Evolutionary conservation across 2,888 invertebrate species (phyloP).

Genomic region (Catonia carolina): DNA sequence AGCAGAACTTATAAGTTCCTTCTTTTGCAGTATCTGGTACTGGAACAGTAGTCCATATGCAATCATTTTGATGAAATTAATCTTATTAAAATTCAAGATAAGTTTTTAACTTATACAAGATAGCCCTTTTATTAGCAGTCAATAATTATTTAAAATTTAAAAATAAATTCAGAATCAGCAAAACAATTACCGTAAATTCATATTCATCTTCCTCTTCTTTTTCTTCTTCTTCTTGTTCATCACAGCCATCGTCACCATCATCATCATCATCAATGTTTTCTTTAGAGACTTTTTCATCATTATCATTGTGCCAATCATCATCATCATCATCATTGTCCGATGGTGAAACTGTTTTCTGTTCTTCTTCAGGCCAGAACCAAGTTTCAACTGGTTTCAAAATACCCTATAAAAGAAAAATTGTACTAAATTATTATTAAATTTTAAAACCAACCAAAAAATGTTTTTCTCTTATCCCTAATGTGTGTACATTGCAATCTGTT

Average conservation of each 20-base stretch:
- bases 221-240: conserved; percentile 32
- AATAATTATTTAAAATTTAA: no score
- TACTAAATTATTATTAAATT: not conserved
- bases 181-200: conserved; percentile 11
- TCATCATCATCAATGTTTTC: conserved; percentile 32
- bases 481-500: no score
- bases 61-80: no score
- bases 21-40: no score
- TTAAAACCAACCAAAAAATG: no score
- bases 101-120: no score
- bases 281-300: conserved; percentile 18
- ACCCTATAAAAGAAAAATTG: conserved; percentile 39
- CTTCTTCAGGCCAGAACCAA: conserved; percentile 51
- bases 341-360: conserved; percentile 16
- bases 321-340: conserved; percentile 33
- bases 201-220: conserved; percentile 36
- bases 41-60: no score
- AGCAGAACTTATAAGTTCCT: no score
- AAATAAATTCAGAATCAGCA: no score
- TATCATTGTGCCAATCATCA: conserved; percentile 33
- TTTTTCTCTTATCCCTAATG: no score
- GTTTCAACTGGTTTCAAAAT: conserved; percentile 48
- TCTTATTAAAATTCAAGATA: no score
- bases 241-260: conserved; percentile 25
- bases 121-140: no score